Evolutionary conservation across 2,888 invertebrate genomes (phyloP).

Genomic region (Arge pagana): DNA sequence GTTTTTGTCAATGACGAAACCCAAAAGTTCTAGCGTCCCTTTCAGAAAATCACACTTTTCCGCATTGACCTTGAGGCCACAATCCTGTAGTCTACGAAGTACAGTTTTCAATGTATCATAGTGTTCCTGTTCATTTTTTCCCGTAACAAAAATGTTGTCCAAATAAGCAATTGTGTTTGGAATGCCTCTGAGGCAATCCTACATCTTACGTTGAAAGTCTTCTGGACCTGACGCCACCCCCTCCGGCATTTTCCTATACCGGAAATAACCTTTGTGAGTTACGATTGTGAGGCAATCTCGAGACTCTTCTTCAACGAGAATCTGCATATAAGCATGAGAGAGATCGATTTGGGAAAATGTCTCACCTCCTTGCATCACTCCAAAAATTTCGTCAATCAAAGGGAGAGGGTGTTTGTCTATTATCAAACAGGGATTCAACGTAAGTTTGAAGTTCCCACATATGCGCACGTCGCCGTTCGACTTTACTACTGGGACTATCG

Average conservation of each 20-base stretch:
- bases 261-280: conserved; percentile 25
- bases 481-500: conserved; percentile 41
- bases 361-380: conserved; percentile 33
- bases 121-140: too few relatives aligned
- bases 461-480: conserved; percentile 34
- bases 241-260: conserved; percentile 25
- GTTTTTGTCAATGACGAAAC: conserved; percentile 32
- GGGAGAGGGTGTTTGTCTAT: conserved; percentile 40
- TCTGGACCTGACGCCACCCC: conserved; percentile 26
- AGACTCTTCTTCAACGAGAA: conserved; percentile 10
- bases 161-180: neutral
- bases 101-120: too few relatives aligned
- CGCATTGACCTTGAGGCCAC: neutral
- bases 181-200: conserved; percentile 9
- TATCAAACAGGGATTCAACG: conserved; percentile 35
- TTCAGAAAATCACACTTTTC: conserved; percentile 40
- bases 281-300: conserved; percentile 23
- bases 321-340: conserved; percentile 28
- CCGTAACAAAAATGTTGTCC: too few relatives aligned
- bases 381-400: conserved; percentile 37
- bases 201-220: conserved; percentile 23
- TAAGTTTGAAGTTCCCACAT: conserved; percentile 38
- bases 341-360: conserved; percentile 37
- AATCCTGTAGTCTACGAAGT: neutral
- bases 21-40: conserved; percentile 33